A percentile compares a stretch with the other conserved stretches of the same genome.
phyloP scores from a whole-genome alignment of 2,797 vertebrate species.

The Lepilemur septentrionalis region DNA sequence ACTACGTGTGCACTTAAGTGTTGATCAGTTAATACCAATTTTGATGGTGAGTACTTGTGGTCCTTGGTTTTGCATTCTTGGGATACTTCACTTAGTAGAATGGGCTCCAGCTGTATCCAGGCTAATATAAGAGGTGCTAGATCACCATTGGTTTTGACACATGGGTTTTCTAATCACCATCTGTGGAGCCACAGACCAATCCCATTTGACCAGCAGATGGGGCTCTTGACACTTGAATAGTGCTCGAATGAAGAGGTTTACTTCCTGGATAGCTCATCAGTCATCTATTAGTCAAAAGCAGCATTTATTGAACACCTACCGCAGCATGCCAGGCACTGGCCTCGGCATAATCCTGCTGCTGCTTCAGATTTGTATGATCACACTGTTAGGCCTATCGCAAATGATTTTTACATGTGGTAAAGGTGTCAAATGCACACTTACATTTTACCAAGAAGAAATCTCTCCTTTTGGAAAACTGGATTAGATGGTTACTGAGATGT shows the following conservation, averaged over 20 bases:
- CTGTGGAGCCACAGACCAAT: not conserved
- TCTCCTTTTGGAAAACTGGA: not conserved
- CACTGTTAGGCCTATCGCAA: not conserved
- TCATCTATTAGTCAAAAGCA: not conserved
- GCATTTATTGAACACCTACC: not conserved
- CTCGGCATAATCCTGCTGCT: not conserved
- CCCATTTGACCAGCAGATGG: conserved; percentile 60
- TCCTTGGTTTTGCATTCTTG: no score
- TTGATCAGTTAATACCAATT: no score
- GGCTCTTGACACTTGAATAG: not conserved
- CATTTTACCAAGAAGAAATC: not conserved
- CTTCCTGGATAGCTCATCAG: no score
- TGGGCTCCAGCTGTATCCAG: no score
- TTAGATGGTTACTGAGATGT: not conserved
- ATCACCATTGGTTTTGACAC: no score
- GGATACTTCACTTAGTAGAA: no score
- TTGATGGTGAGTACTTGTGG: no score
- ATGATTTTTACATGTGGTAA: not conserved
- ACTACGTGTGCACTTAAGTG: no score
- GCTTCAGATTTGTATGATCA: not conserved
- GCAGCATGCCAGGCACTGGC: not conserved
- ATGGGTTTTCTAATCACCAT: not conserved
- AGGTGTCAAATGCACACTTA: not conserved
- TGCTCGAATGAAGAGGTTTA: not conserved
- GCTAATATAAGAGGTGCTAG: no score